Base-by-base conservation (phyloP, 2,797 vertebrate species). In the Melanotaenia pygmaea region DNA sequence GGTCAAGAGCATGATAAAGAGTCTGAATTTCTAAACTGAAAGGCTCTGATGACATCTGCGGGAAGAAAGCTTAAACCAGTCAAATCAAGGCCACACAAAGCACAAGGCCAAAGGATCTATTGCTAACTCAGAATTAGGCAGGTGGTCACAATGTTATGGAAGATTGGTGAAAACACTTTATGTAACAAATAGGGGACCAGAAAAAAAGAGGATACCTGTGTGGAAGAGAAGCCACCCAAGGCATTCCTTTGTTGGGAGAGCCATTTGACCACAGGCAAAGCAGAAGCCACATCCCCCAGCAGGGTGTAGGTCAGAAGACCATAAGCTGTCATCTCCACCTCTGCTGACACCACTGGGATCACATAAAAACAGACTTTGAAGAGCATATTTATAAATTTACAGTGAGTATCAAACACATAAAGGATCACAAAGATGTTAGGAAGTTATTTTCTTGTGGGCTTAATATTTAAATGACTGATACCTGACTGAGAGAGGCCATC, bases 291-390 rank as follows among this genome's bases (percentile, higher is more conserved):
- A 0, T 98, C 96, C 5, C 96, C 97, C 38, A 97, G 88, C 8
- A 96, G 91, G 0, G 96, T 96, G 88, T 97, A 98, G 0, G 97
- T 98, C 83, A 98, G 90, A 71, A 98, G 94, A 30, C 96, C 95
- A 0, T 98, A 98, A 28, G 96, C 97, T 0, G 96, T 98, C 97
- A 97, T 97, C 86, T 98, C 97, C 76, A 98, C 97, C 79, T 98
- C 96, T 0, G 96, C 97, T 1, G 97, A 98, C 64, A 97, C 95
- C 90, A 98, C 97, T 98, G 88, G 6, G 26, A 72, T 81, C 10
- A 67, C 67, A 67, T 4, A 32, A 54, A 1, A 70, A 64, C 1
- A 1, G 8, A 37, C 22, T 4, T 14, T 24, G 16, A 74, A 4
- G 3, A 62, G n/a, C 38, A 28, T 38, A 22, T 18, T 45, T 18